These are phyloP conservation scores for Heterotilapia buettikoferi DNA, from an alignment of 2,113 vertebrate species.

Conservation along the genomic window DNA sequence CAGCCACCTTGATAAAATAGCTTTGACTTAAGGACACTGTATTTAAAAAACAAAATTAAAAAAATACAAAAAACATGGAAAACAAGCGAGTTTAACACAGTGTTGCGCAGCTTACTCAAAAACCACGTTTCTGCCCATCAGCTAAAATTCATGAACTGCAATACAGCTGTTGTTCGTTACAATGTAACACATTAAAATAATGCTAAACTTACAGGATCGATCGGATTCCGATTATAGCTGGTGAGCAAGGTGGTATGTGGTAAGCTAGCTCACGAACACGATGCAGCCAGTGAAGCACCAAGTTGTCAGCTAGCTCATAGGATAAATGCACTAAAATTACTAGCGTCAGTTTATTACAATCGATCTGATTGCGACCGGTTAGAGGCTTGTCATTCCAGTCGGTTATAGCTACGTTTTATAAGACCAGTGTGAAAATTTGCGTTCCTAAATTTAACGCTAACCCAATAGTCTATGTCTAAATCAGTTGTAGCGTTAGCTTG, in stretches of 20 bases:
- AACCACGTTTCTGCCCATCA: neutral
- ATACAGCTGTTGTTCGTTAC: neutral
- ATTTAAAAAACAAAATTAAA: neutral
- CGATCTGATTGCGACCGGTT: neutral
- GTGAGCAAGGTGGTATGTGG: neutral
- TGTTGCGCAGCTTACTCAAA: neutral
- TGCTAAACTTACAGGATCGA: neutral
- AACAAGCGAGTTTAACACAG: neutral
- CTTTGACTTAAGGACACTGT: neutral
- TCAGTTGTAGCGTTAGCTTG: conserved; percentile 3
- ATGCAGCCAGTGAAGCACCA: conserved; percentile 30
- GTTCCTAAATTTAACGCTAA: neutral
- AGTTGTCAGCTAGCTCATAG: conserved; percentile 11
- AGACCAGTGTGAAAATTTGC: neutral
- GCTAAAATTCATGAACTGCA: neutral
- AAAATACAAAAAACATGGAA: neutral
- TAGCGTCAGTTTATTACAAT: neutral
- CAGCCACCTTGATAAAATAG: neutral
- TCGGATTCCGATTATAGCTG: neutral
- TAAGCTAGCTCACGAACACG: conserved; percentile 28
- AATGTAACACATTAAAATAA: neutral
- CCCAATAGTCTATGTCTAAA: neutral
- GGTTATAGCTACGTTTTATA: neutral
- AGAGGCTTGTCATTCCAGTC: neutral
- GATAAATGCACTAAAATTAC: neutral